Evolutionary conservation across 2,797 vertebrate species (phyloP).

Genomic region (Zalophus californianus): DNA sequence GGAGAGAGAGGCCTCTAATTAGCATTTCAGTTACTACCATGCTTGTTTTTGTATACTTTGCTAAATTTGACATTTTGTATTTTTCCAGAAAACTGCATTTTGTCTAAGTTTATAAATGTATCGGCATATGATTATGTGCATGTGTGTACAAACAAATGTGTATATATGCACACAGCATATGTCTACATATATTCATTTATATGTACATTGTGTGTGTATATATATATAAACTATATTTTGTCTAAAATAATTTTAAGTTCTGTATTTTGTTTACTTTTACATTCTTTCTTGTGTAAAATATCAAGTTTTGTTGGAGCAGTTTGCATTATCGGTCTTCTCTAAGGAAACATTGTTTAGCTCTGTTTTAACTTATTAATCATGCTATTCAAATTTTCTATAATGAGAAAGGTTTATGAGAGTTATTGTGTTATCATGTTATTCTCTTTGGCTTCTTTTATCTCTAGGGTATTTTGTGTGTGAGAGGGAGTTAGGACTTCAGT

Average conservation of each 20-base stretch:
- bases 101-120: not conserved
- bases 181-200: not conserved
- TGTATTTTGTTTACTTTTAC: not conserved
- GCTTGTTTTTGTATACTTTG: not conserved
- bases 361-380: not conserved
- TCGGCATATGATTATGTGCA: not conserved
- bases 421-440: not conserved
- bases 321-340: not conserved
- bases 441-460: not conserved
- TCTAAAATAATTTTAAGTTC: not conserved
- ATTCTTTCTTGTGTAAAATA: not conserved
- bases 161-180: not conserved
- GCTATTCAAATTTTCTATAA: not conserved
- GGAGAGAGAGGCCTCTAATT: not conserved
- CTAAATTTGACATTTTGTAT: not conserved
- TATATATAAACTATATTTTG: not conserved
- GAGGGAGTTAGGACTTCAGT: not conserved
- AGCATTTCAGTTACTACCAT: not conserved
- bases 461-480: fast-evolving
- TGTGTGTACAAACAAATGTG: not conserved
- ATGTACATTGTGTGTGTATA: not conserved
- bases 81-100: not conserved
- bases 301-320: not conserved
- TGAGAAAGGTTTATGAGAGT: not conserved
- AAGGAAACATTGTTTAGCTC: not conserved